A percentile compares a stretch with the other conserved stretches of the same genome.
Conservation (phyloP, 2,797 vertebrate species). For the Cryptoblepharus egeriae region DNA sequence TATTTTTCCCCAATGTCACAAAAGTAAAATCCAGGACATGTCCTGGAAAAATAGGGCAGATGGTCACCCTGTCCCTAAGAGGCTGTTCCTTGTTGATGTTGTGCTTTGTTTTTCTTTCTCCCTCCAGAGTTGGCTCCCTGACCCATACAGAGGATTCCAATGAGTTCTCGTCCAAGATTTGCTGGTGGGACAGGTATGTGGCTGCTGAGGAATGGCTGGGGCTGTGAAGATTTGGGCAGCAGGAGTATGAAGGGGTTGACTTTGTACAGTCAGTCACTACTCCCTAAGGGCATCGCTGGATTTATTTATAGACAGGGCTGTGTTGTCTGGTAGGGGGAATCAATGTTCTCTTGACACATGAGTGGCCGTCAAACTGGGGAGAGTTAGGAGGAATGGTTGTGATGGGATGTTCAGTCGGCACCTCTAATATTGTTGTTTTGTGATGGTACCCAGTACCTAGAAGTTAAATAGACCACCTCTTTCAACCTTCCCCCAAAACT, state of each 20-base stretch:
- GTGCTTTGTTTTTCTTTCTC: not conserved
- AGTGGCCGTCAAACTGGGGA: not conserved
- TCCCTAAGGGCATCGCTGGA: not conserved
- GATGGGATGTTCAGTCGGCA: not conserved
- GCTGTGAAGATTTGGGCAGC: not conserved
- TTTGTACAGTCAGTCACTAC: not conserved
- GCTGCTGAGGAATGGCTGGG: not conserved
- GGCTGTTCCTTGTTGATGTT: too few relatives aligned
- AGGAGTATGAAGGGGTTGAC: not conserved
- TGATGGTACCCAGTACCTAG: not conserved
- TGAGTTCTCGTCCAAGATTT: not conserved
- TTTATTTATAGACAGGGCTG: not conserved
- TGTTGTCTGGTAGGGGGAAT: not conserved
- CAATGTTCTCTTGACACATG: not conserved
- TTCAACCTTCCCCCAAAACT: not conserved
- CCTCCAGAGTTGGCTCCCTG: slow-evolving; percentile 3
- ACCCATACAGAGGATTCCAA: not conserved
- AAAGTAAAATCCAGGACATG: too few relatives aligned
- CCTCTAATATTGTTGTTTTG: not conserved
- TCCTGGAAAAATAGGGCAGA: too few relatives aligned
- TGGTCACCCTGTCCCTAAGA: too few relatives aligned
- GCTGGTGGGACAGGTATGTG: slow-evolving; percentile 15
- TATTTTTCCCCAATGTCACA: too few relatives aligned
- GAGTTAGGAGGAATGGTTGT: not conserved
- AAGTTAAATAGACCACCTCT: not conserved